phyloP scores from a whole-genome alignment of 2,113 vertebrate genomes.

The Phoenicopterus ruber region DNA sequence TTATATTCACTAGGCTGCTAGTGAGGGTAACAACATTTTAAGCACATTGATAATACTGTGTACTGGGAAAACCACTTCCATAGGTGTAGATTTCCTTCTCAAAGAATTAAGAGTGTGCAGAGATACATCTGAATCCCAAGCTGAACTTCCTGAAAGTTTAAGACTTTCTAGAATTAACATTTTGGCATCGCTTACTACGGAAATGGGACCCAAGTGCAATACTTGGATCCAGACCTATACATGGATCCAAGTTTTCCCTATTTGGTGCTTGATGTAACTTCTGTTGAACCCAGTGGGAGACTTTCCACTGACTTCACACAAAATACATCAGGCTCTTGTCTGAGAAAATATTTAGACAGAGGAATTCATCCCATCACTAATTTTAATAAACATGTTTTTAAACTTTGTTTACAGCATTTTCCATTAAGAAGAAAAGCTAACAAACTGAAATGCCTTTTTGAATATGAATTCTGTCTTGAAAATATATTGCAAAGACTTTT shows the following conservation, averaged over 20 bases:
- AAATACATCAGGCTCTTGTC: not conserved
- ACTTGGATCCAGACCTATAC: not conserved
- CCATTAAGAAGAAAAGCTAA: not conserved
- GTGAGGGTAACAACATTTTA: not conserved
- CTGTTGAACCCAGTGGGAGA: not conserved
- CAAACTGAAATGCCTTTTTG: not conserved
- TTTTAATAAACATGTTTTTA: constrained; percentile 37
- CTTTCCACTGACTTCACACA: not conserved
- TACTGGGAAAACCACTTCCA: not conserved
- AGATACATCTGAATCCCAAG: not conserved
- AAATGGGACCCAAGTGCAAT: not conserved
- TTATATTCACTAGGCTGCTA: not conserved
- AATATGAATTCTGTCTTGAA: not conserved
- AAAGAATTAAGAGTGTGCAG: not conserved
- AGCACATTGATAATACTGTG: not conserved
- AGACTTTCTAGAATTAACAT: not conserved
- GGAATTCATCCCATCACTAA: not conserved
- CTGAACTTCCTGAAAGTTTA: not conserved
- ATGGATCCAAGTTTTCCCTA: not conserved
- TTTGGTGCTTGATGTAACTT: constrained; percentile 2
- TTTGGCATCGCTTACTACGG: not conserved
- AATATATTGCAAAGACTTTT: not conserved
- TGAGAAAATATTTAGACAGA: constrained; percentile 14
- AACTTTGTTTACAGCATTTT: not conserved
- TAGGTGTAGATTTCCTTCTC: not conserved